phyloP scores from a whole-genome alignment of 92 coral and sea anemone genomes.

The Porites divaricata region DNA sequence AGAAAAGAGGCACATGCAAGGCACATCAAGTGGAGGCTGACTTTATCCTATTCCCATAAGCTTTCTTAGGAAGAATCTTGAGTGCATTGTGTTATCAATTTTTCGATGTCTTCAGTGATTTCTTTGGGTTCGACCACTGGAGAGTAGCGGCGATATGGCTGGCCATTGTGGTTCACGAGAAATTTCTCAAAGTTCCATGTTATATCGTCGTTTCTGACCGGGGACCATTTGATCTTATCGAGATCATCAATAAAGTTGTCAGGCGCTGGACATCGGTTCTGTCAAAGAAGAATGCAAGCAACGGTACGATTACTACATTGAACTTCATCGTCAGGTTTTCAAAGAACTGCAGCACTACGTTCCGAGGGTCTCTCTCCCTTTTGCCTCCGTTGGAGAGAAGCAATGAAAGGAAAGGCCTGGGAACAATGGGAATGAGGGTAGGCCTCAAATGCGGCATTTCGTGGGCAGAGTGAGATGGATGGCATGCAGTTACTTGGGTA shows the following conservation, averaged over 20 bases:
- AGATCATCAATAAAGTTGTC: conserved; percentile 78
- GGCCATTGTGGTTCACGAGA: conserved; percentile 86
- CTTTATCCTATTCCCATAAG: neutral
- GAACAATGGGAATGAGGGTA: too few species aligned
- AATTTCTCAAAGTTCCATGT: conserved; percentile 97
- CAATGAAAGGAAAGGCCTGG: too few species aligned
- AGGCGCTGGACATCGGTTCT: conserved; percentile 79
- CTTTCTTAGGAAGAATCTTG: conserved; percentile 2
- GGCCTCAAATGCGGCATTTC: too few species aligned
- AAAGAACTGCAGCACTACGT: too few species aligned
- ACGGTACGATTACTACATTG: too few species aligned
- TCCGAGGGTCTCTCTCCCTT: too few species aligned
- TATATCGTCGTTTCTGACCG: conserved; percentile 86
- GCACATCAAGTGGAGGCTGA: neutral
- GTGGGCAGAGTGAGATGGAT: too few species aligned
- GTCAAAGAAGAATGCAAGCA: neutral
- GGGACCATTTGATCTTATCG: conserved; percentile 72
- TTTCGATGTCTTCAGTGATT: conserved; percentile 66
- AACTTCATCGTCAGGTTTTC: too few species aligned
- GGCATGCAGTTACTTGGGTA: too few species aligned
- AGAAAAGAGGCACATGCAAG: neutral
- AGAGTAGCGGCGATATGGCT: conserved; percentile 86
- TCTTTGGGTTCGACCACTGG: conserved; percentile 90
- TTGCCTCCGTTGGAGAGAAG: too few species aligned
- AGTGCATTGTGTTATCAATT: conserved; percentile 58